Evolutionary conservation across 1,140 invertebrate species (phyloP).

Genomic region (Diorhabda elongata): DNA sequence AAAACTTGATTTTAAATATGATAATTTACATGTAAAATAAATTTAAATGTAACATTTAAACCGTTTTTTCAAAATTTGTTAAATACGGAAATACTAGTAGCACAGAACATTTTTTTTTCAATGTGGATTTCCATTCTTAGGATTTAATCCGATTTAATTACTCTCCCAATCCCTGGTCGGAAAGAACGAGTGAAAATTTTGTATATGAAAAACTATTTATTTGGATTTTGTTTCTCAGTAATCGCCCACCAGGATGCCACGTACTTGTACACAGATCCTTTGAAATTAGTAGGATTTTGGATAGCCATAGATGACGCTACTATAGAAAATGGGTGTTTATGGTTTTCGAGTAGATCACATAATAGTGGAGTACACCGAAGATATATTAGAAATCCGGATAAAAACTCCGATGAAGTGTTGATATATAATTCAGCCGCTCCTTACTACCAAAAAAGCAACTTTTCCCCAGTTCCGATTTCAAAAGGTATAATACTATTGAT

Average conservation of each 20-base stretch:
- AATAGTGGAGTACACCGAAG: slow-evolving; percentile 71
- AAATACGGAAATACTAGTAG: too few relatives aligned
- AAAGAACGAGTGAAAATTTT: too few relatives aligned
- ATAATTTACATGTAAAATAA: too few relatives aligned
- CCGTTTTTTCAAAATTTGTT: too few relatives aligned
- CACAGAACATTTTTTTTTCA: too few relatives aligned
- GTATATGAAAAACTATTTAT: too few relatives aligned
- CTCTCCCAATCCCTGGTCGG: too few relatives aligned
- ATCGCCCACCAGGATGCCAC: slow-evolving; percentile 82
- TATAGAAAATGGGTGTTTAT: slow-evolving; percentile 89
- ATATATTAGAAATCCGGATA: slow-evolving; percentile 67
- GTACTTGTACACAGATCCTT: slow-evolving; percentile 78
- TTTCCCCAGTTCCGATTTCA: slow-evolving; percentile 71
- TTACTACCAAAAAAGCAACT: slow-evolving; percentile 71
- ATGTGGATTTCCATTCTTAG: too few relatives aligned
- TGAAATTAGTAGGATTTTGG: slow-evolving; percentile 83
- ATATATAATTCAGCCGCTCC: slow-evolving; percentile 62
- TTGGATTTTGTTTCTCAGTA: slow-evolving; percentile 54
- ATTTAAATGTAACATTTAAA: too few relatives aligned
- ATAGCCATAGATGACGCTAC: slow-evolving; percentile 91
- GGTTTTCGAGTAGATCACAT: slow-evolving; percentile 88
- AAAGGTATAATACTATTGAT: slow-evolving; percentile 62
- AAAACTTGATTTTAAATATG: too few relatives aligned
- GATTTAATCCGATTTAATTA: too few relatives aligned
- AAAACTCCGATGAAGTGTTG: slow-evolving; percentile 56